Evolutionary conservation across 2,113 vertebrate species (phyloP), one percentile per base, ranked within the genome.

Genomic region (Myotis lucifugus): DNA sequence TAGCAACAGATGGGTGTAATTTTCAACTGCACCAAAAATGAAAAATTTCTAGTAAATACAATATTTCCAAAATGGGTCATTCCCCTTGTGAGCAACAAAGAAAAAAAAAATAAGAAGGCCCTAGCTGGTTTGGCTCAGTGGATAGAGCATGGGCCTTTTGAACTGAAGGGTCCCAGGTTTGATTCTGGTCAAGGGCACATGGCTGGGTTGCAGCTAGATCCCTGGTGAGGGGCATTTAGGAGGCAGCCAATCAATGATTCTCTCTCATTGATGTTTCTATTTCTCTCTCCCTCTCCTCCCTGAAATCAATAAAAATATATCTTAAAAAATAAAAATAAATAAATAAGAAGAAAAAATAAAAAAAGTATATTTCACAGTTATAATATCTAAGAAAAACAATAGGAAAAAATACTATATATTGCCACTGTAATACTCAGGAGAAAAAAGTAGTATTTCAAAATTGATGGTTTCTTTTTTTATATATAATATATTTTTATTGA

Each of bases 21-120:
- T 94, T 97, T 91, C 94, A 95, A 95, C 48, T 25, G 40, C 8
- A 95, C 9, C 40, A 97, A 96, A 11, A 46, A 91, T 82, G 85
- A 90, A 92, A 97, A 0, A 94, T 78, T 19, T 85, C 29, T 87
- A 32, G 25, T 32, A 85, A 95, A 93, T 91, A 91, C 21, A 95
- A 70, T 19, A 67, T 85, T 88, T 79, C 12, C 91, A 52, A 91
- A 94, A 81, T 93, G 19, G 61, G 29, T 90, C 29, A 82, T 69
- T 92, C 76, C 23, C 42, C 74, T 89, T 25, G 32, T 78, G 32
- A 90, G 59, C 18, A 91, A 95, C 76, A 66, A 90, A 94, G 85
- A 95, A 37, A 95, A 72, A 7, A 72, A 23, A 13, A 72, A 40
- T 34, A 19, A 59, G 21, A 59, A 85, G 50, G 50, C 50, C 50